Conservation (phyloP, 1,140 invertebrate species). For the Cepaea nemoralis region DNA sequence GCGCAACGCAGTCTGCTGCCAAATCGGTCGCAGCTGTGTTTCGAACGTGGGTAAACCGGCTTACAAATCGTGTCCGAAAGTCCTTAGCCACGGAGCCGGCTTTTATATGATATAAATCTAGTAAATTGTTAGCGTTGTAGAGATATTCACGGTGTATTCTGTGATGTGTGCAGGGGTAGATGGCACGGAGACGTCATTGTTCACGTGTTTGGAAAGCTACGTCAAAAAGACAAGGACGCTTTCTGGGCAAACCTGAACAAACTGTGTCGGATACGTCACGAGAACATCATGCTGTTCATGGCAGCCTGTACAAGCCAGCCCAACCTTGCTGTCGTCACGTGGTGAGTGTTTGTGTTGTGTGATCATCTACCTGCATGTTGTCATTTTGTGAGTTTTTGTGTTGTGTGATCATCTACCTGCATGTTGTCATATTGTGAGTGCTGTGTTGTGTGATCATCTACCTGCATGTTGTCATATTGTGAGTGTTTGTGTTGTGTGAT, state of each 20-base stretch:
- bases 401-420: too few species aligned
- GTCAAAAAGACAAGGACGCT: constrained; percentile 54
- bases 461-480: constrained; percentile 72
- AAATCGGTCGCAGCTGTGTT: too few species aligned
- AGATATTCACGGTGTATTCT: not conserved
- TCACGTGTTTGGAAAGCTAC: constrained; percentile 55
- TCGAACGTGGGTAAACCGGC: too few species aligned
- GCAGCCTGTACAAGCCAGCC: constrained; percentile 71
- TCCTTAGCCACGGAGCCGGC: too few species aligned
- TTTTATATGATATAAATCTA: too few species aligned
- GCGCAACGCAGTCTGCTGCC: too few species aligned
- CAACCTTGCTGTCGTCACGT: constrained; percentile 71
- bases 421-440: too few species aligned
- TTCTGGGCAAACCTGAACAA: constrained; percentile 71
- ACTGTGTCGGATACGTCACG: constrained; percentile 73
- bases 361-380: too few species aligned
- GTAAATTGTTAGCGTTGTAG: too few species aligned
- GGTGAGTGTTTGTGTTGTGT: constrained; percentile 50
- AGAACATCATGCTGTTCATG: constrained; percentile 75
- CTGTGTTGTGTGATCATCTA: too few species aligned
- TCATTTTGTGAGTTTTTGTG: too few species aligned
- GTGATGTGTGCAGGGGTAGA: constrained; percentile 61
- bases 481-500: constrained; percentile 12
- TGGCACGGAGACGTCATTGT: constrained; percentile 75
- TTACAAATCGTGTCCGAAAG: too few species aligned